phyloP scores from a whole-genome alignment of 2,888 invertebrate species.

The Hypsopygia costalis region DNA sequence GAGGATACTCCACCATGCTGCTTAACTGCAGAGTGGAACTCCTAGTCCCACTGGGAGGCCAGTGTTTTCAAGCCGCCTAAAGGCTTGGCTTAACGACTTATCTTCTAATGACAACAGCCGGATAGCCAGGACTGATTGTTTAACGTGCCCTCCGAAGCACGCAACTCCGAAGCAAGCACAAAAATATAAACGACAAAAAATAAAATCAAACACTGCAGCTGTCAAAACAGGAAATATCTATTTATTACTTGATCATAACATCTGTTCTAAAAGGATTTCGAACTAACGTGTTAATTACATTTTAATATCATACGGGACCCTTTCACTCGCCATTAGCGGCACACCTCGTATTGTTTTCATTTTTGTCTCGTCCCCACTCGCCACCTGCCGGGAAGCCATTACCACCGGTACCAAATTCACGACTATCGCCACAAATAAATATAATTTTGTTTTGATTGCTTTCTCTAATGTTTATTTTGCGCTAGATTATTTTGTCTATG shows the following conservation, averaged over 20 bases:
- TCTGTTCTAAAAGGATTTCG: background rate
- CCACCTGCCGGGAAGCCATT: conserved; percentile 64
- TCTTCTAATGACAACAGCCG: too few species aligned
- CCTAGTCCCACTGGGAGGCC: too few species aligned
- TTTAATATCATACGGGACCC: conserved; percentile 18
- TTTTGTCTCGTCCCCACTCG: conserved; percentile 20
- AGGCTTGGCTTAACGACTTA: too few species aligned
- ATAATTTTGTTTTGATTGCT: conserved; percentile 60
- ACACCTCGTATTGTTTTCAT: conserved; percentile 8
- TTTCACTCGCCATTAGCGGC: conserved; percentile 6
- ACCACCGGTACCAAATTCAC: conserved; percentile 59
- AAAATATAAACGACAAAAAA: too few species aligned
- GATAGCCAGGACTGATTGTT: too few species aligned
- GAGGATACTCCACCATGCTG: too few species aligned
- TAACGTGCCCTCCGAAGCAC: too few species aligned
- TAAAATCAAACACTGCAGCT: too few species aligned
- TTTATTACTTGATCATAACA: background rate
- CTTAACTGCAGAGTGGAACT: too few species aligned
- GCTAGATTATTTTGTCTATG: conserved; percentile 21
- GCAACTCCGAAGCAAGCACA: too few species aligned
- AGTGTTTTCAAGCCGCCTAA: too few species aligned
- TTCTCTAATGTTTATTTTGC: conserved; percentile 43
- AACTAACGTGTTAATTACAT: conserved; percentile 6
- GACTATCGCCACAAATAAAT: conserved; percentile 62
- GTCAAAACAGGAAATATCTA: too few species aligned